Base-by-base conservation (phyloP, 2,888 invertebrate species). In the Eustalomyia histrio region DNA sequence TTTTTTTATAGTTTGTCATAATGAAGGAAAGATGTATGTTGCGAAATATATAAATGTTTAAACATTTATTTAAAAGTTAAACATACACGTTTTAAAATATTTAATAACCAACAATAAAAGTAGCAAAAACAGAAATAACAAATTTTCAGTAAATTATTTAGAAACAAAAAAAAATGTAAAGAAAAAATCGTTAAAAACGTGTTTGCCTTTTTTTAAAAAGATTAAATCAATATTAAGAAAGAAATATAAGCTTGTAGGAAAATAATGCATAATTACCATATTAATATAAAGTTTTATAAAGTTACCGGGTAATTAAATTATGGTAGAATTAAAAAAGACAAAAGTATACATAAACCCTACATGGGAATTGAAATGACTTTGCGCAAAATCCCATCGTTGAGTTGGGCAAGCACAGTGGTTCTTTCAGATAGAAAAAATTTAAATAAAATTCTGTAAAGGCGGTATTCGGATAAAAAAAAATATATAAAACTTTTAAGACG, bases 151-250 rank as follows among this genome's bases (percentile, higher is more conserved):
- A 47, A 72, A 73, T 50, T 29, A 29, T 29, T 29, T 47, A 73
- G 53, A 72, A 67, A 71, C 16, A 63, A 52, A 52, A 71, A 52
- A 71, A 78, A 57, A 29, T 8, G 1, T 33, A 7, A 33, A 21
- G 55, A 63, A 65, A 53, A 58, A 67, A 72, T 61, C 47, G 67
- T 76, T 76, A 35, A 78, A 78, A 79, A 73, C 78, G 72, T 79
- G 78, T 79, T 79, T 73, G 50, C 55, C 78, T 67, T 73, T 79
- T 79, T 73, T n/a, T n/a, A n/a, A 61, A 61, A 79, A 79, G 67
- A 72, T 73, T 63, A 61, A 67, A 79, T 67, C 67, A 55, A 73
- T 65, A 71, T 65, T 65, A 43, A 53, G 39, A 58, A 2, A n/a
- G 39, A 65, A 65, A 47, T 60, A 29, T 43, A 35, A 29, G 12